Evolutionary conservation across 2,888 invertebrate species (phyloP), one percentile per base, ranked within the genome.

Genomic region (Pheosia gnoma): DNA sequence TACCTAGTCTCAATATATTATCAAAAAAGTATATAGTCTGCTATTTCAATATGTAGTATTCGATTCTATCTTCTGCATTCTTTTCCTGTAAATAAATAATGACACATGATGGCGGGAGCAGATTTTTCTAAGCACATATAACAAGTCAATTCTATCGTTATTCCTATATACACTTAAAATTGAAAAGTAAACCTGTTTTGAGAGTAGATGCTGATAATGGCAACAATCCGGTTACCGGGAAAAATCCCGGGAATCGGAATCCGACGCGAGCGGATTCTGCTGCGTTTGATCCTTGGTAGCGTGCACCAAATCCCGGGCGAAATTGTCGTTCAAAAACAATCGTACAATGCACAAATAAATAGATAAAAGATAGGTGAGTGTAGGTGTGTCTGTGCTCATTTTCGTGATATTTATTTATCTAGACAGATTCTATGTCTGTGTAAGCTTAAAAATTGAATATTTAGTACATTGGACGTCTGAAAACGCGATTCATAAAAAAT

Each of bases 261-360:
- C 74, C 68, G 67, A 77, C 74, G 75, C 68, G 68, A 77, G 73
- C 68, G 78, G 76, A 80, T 81, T 75, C 66, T 63, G 61, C 64
- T 72, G 59, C 67, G 65, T 74, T 78, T 79, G 79, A 81, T 80
- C 80, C 78, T 69, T 72, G 75, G 70, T 74, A 68, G 74, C 70
- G 72, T 65, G 69, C 60, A 64, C 70, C 63, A 78, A 81, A 79
- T 77, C 79, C 73, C 54, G 66, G 59, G 68, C 65, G 62, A 74
- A 70, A 74, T 67, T 77, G 76, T 74, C 72, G 62, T 64, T 70
- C 59, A 68, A 59, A 68, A 70, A 74, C 73, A 68, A 66, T 70
- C 70, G 63, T 65, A 60, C 65, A 77, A 70, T 68, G 68, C 67
- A 66, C 58, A 52, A 47, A 55, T 37, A 55, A 13, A 55, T 55